Base-by-base conservation (phyloP, 53 echinoderm and acorn worm genomes). In the Hippasteria phrygiana region DNA sequence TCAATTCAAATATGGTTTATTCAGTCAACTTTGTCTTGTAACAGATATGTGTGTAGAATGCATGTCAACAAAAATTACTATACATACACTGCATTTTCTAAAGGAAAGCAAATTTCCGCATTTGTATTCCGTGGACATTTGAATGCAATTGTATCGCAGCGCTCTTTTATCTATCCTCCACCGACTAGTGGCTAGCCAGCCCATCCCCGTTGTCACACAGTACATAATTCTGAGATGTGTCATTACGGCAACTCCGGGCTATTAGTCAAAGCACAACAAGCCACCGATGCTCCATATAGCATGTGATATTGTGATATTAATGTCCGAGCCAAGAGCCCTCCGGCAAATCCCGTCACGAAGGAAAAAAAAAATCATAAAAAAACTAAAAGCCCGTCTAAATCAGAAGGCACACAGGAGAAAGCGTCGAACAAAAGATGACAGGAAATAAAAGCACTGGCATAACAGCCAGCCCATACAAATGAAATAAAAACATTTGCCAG, bases 401-500 rank as follows among this genome's bases (percentile, higher is more conserved):
- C 46, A 43, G 29, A 12, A 66, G 66, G 43, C 64, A 82, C 64
- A 82, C 65, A 82, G 64, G 82, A 82, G 73, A 82, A 80, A 82
- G 22, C 64, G 28, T 46, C 64, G 43, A 45, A 82, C 82, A 82
- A 82, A 82, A 82, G 82, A 66, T 82, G 82, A 82, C 42, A 65
- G 64, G 26, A 62, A n/a, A n/a, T n/a, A n/a, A 43, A 82, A 65
- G 55, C 66, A 82, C 62, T 66, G 66, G 65, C 82, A 31, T 41
- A 14, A 33, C 82, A 64, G 55, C 77, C 41, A 55, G 38, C 33
- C 82, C 82, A 40, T 45, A 82, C 82, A 82, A 82, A 82, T 82
- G 82, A 82, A 82, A 82, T 82, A 66, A 82, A 64, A 82, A 82
- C 82, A 82, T 82, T 82, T 42, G 42, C 46, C 31, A 13, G 36